Evolutionary conservation across 2,113 vertebrate genomes (phyloP).

Genomic region (Actenoides hombroni): DNA sequence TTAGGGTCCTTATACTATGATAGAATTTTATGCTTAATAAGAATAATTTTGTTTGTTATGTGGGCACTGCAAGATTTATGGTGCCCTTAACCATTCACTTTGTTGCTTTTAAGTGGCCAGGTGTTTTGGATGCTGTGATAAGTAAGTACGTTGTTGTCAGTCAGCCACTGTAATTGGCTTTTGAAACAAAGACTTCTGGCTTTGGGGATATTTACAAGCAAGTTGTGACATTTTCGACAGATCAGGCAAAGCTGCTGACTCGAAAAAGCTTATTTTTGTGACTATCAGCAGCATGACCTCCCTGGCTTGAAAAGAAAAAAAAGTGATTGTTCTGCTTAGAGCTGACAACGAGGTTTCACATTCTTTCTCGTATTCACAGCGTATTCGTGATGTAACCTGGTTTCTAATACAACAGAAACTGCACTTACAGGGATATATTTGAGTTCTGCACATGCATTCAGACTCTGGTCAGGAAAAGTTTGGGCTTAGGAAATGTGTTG

Average conservation of each 20-base stretch:
- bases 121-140: neutral
- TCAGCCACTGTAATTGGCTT: constrained; percentile 41
- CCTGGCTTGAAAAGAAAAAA: neutral
- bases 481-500: neutral
- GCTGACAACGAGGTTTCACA: neutral
- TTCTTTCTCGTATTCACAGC: neutral
- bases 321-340: neutral
- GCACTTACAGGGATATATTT: neutral
- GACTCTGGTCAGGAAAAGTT: neutral
- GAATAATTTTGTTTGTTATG: constrained; percentile 3
- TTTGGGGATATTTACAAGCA: constrained; percentile 51
- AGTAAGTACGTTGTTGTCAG: neutral
- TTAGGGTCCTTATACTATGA: neutral
- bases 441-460: neutral
- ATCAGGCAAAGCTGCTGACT: constrained; percentile 51
- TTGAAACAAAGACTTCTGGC: constrained; percentile 22
- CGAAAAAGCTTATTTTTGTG: constrained; percentile 1
- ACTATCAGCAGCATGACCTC: constrained; percentile 18
- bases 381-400: neutral
- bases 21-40: constrained; percentile 9
- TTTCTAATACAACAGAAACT: neutral
- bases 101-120: neutral
- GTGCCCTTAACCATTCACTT: neutral
- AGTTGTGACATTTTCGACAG: constrained; percentile 50
- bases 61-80: neutral